Conservation (phyloP, 92 coral and sea anemone species). For the Isaurus tuberculatus region DNA sequence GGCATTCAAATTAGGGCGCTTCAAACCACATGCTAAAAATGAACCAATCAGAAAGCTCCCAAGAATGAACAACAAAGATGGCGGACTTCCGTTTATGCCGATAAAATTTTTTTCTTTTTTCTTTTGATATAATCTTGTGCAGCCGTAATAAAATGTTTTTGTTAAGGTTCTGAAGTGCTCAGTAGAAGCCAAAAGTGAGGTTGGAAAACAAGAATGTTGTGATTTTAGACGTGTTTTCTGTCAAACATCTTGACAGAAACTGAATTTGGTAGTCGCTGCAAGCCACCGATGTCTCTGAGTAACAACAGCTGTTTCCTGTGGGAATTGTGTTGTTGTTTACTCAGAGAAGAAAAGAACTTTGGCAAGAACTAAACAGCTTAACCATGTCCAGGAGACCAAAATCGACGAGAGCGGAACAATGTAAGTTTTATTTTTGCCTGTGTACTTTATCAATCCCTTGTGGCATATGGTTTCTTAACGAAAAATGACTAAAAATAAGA, state of each 20-base stretch:
- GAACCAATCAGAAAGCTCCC: slow-evolving; percentile 63
- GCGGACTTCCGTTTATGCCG: slow-evolving; percentile 45
- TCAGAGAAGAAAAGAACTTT: background rate
- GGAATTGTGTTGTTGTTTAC: background rate
- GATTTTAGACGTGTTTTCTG: slow-evolving; percentile 11
- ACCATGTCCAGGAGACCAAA: slow-evolving; percentile 81
- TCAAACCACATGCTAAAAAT: slow-evolving; percentile 55
- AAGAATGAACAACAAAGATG: slow-evolving; percentile 65
- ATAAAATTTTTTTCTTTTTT: background rate
- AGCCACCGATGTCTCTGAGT: background rate
- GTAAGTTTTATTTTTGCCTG: slow-evolving; percentile 56
- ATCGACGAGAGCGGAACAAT: slow-evolving; percentile 90
- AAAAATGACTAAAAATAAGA: too few species aligned
- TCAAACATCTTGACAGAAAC: slow-evolving; percentile 5
- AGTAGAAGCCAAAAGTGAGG: background rate
- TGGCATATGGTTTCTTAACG: too few species aligned
- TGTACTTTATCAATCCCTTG: background rate
- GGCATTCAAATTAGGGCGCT: slow-evolving; percentile 69
- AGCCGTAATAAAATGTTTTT: background rate
- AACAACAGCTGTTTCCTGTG: slow-evolving; percentile 1
- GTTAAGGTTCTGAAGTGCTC: background rate
- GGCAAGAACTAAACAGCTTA: slow-evolving; percentile 5
- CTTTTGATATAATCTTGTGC: background rate
- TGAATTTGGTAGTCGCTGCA: background rate
- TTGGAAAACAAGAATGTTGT: background rate